These are phyloP conservation scores for Octonoba sinensis DNA, from an alignment of 2,888 invertebrate species.

Conservation along the genomic window DNA sequence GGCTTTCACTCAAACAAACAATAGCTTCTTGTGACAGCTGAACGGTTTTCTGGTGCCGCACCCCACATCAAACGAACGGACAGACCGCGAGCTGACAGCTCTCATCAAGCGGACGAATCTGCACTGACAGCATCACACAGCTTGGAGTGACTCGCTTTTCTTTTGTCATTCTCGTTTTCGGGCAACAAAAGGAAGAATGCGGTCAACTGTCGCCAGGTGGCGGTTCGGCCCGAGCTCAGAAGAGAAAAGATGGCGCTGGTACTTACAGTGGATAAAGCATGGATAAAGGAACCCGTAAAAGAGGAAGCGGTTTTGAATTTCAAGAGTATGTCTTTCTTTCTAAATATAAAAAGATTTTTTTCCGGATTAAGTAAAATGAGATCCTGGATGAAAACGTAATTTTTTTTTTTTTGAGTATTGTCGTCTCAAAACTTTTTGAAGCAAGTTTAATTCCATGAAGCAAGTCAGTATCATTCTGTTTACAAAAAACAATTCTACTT, in stretches of 20 bases:
- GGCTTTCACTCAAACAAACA: conserved; percentile 55
- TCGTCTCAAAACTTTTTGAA: too few species aligned
- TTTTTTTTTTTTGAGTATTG: too few species aligned
- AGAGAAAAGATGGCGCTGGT: background rate
- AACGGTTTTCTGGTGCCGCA: too few species aligned
- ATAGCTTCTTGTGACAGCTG: conserved; percentile 9
- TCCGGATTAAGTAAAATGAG: too few species aligned
- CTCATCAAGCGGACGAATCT: conserved; percentile 59
- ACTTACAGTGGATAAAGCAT: too few species aligned
- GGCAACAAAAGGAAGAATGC: conserved; percentile 49
- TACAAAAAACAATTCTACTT: too few species aligned
- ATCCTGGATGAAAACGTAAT: too few species aligned
- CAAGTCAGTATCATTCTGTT: too few species aligned
- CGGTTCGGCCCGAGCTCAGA: conserved; percentile 17
- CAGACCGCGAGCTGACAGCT: conserved; percentile 40
- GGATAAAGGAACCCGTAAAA: too few species aligned
- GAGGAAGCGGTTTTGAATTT: conserved; percentile 51
- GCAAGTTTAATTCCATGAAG: too few species aligned
- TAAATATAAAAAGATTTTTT: too few species aligned
- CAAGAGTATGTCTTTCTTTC: conserved; percentile 22
- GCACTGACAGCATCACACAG: conserved; percentile 57
- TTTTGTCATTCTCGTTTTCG: conserved; percentile 13
- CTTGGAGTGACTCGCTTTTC: conserved; percentile 3
- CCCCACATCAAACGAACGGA: conserved; percentile 14
- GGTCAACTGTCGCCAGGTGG: conserved; percentile 52